Conservation (phyloP, 2,797 vertebrate species). For the Thamnophis elegans region DNA sequence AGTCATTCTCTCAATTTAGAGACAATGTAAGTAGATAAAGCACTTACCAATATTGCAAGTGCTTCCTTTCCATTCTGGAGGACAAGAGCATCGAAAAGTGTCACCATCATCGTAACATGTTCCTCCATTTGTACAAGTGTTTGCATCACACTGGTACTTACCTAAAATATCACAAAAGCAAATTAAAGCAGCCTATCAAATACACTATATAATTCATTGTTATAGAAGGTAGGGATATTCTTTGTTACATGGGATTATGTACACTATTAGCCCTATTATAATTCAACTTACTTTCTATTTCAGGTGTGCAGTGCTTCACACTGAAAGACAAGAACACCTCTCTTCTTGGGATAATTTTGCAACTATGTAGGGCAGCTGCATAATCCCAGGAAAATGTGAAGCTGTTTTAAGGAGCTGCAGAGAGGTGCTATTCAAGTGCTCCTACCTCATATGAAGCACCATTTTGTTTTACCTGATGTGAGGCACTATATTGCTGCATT, state of each 20-base stretch:
- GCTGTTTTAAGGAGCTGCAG: neutral
- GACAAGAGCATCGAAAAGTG: constrained; percentile 86
- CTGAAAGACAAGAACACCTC: neutral
- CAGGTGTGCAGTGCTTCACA: neutral
- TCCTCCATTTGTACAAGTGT: constrained; percentile 90
- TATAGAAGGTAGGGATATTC: neutral
- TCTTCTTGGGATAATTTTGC: neutral
- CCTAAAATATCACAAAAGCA: constrained; percentile 68
- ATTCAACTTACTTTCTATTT: neutral
- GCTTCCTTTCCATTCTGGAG: constrained; percentile 85
- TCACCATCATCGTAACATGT: constrained; percentile 90
- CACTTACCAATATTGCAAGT: constrained; percentile 88
- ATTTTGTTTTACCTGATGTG: neutral
- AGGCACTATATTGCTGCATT: neutral
- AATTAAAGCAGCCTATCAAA: neutral
- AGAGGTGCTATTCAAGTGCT: neutral
- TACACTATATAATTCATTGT: neutral
- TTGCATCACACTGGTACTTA: constrained; percentile 90
- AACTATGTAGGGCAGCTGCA: neutral
- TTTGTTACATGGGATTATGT: neutral
- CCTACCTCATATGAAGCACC: neutral
- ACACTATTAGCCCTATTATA: neutral
- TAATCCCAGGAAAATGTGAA: neutral
- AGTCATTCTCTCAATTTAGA: neutral
- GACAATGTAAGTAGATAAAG: neutral